phyloP scores from a whole-genome alignment of 2,797 vertebrate genomes.

The Crenuchus spilurus region DNA sequence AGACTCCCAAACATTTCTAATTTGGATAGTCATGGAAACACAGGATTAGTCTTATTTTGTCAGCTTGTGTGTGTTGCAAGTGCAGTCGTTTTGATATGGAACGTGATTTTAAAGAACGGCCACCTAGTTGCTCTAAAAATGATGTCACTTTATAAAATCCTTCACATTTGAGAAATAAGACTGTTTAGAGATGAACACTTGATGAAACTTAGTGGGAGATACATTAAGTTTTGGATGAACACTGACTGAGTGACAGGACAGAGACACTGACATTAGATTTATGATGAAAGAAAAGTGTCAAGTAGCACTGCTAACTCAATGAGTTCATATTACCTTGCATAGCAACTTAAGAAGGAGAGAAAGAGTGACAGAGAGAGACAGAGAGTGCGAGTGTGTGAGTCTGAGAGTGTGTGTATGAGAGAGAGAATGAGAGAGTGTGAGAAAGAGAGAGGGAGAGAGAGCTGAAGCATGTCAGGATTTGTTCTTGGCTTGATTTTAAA shows the following conservation, averaged over 20 bases:
- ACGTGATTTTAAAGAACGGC: not conserved
- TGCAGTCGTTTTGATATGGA: too few species aligned
- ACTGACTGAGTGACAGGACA: not conserved
- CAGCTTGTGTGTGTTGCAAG: too few species aligned
- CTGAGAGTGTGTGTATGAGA: conserved; percentile 11
- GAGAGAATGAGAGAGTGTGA: conserved; percentile 10
- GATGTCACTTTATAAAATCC: not conserved
- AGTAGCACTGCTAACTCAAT: conserved; percentile 9
- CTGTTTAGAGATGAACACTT: not conserved
- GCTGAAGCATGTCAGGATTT: conserved; percentile 18
- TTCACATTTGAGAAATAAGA: not conserved
- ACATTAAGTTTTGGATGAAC: not conserved
- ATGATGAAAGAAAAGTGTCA: conserved; percentile 2
- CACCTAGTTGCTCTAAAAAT: not conserved
- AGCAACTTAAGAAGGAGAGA: not conserved
- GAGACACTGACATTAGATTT: conserved; percentile 4
- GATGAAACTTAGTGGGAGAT: not conserved
- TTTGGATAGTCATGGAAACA: not conserved
- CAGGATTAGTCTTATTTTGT: too few species aligned
- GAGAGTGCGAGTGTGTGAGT: not conserved
- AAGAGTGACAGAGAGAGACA: not conserved
- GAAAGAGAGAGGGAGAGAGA: conserved; percentile 7
- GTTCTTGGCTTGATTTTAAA: conserved; percentile 45
- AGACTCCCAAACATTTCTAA: not conserved
- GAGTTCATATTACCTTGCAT: conserved; percentile 14